Evolutionary conservation across 2,797 vertebrate genomes (phyloP), one percentile per base, ranked within the genome.

Genomic region (Siniperca obscura): DNA sequence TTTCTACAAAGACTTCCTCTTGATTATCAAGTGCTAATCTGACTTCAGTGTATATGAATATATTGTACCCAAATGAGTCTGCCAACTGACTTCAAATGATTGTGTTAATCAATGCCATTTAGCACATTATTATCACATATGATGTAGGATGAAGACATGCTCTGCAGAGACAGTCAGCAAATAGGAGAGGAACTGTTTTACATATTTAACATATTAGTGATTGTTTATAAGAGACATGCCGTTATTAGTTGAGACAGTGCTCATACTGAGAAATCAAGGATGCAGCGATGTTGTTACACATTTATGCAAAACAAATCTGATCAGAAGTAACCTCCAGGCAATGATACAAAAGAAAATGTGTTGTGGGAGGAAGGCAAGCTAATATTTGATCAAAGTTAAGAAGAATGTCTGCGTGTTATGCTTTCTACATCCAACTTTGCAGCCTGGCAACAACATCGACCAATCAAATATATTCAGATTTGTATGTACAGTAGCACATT

Each of bases 321-420:
- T 90, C 89, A 86, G 70, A 84, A 81, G 80, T 75, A 85, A 90
- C 87, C 91, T 92, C 84, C 50, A 76, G 89, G 90, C 88, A 87
- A 74, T 59, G 71, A 87, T 78, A 88, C 83, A 86, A 81, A 87
- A 82, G 84, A 62, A 80, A 91, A 83, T 17, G 81, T 55, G 82
- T 55, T 75, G 79, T 78, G 67, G 77, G 80, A 88, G 73, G 84
- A 85, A 83, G 74, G 70, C 52, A 46, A 86, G 73, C 82, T 91
- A 87, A 89, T 85, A 90, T 87, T 86, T 91, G 83, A 92, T 91
- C 88, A 92, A 92, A 93, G 86, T 87, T 90, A 82, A 83, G 82
- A 86, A 72, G 34, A 73, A 76, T 53, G 78, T 66, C 67, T 78
- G 70, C 5, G 3, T 59, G 72, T 74, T 67, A 0, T 21, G 69